Base-by-base conservation (phyloP, 2,888 invertebrate genomes). In the Leucania comma region DNA sequence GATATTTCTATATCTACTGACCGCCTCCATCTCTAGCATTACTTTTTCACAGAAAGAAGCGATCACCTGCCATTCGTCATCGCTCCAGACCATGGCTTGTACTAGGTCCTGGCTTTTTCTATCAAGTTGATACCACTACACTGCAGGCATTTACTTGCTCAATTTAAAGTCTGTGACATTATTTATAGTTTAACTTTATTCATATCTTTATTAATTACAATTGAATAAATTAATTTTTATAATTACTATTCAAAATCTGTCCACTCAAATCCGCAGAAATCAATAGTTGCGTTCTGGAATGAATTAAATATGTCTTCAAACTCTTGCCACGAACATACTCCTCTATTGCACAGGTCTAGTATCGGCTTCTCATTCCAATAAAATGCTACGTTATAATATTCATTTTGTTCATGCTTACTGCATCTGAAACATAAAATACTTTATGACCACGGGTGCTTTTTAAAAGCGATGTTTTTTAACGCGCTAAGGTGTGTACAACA, bases 281-380 rank as follows among this genome's bases (percentile, higher is more conserved):
- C 88, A 17, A 81, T 80, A 50, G 83, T 87, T 29, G 83, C 81
- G 62, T 91, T 89, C 24, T 86, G 69, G 68, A 90, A 91, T 35
- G 90, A 86, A 38, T 79, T 87, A 32, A 94, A 82, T 84, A 90
- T 91, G 20, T 88, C 78, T 74, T 92, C 88, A 66, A 94, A 93
- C 78, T 93, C 91, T 61, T 90, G 85, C 93, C 94, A 94, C 22
- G 93, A 88, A 80, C 94, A 94, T 72, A 93, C 89, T 29, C 92
- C 93, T 75, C 89, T 84, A 48, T 87, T 87, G 75, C 94, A 94
- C 62, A 93, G 86, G 38, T 90, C 87, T 74, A 86, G 79, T 24
- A 94, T 81, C 6, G 92, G 93, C 83, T 90, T 90, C 80, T 94
- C 94, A 67, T 94, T 94, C 80, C 90, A 84, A 84, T 93, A 94